Evolutionary conservation across 2,797 vertebrate genomes (phyloP), one percentile per base, ranked within the genome.

Genomic region (Sebastes flavidus): DNA sequence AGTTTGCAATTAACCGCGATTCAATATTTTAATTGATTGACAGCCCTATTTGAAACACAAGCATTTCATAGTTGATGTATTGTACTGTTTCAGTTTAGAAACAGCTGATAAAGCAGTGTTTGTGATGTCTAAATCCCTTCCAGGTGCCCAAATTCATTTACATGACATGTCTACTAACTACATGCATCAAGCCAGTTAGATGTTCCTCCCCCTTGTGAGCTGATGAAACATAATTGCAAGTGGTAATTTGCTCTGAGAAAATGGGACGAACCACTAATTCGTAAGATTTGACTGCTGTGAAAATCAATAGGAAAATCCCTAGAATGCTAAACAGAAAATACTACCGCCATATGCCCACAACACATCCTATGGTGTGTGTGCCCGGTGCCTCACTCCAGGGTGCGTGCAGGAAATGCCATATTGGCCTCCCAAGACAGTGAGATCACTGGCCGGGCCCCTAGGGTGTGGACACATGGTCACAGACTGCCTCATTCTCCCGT

Each of bases 391-490:
- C 25, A 68, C 85, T 72, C 72, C 81, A 78, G 82, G 74, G 81
- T 74, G 82, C 46, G 2, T 58, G 82, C 89, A 94, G 92, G 92
- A 94, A 94, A 74, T 78, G 89, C 86, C 92, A 92, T 88, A 92
- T 93, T 93, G 94, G 89, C 91, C 87, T 77, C 87, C 49, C 38
- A 82, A 87, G 90, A 84, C 84, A 82, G 82, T 79, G 79, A 83
- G 90, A 88, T 91, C 87, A 92, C 84, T 88, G 86, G 87, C 78
- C n/a, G 46, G 63, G 75, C 87, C 88, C 93, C 90, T 65, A 65
- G 82, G 82, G 90, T 73, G 89, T 81, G 78, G 89, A 91, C 94
- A 94, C 94, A 94, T 94, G 95, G 91, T 89, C 88, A 72, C 84
- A 80, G 77, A 72, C 73, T 61, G 80, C 67, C 77, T 90, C 74